Evolutionary conservation across 2,797 vertebrate species (phyloP).

Genomic region (Artibeus lituratus): DNA sequence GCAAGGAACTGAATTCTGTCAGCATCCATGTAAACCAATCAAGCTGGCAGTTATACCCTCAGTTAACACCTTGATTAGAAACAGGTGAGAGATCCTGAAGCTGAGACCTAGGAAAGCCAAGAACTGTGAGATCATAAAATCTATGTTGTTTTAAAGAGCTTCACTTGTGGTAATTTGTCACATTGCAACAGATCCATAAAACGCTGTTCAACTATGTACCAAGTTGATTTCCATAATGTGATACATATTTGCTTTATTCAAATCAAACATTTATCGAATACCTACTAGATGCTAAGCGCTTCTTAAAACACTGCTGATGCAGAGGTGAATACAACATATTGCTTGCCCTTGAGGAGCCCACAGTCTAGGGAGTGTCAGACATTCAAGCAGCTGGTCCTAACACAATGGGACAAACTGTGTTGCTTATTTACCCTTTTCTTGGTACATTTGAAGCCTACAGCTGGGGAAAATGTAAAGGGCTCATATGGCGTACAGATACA

Average conservation of each 20-base stretch:
- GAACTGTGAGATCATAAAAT: not conserved
- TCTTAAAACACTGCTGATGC: not conserved
- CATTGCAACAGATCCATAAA: not conserved
- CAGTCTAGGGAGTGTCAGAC: not conserved
- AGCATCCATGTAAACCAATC: not conserved
- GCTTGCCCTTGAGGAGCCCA: not conserved
- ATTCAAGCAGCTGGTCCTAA: not conserved
- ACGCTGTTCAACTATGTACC: not conserved
- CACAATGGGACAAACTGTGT: not conserved
- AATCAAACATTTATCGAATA: not conserved
- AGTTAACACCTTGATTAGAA: not conserved
- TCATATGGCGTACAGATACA: not conserved
- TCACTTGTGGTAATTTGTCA: not conserved
- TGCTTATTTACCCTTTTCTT: conserved; percentile 1
- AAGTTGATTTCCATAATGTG: conserved; percentile 12
- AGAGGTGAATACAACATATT: not conserved
- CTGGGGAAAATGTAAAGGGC: not conserved
- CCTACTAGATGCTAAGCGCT: not conserved
- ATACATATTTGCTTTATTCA: conserved; percentile 2
- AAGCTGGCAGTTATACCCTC: not conserved
- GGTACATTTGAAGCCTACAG: not conserved
- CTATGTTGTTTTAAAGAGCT: not conserved
- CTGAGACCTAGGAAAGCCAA: not conserved
- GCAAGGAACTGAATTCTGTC: not conserved
- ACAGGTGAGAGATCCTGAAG: not conserved